A percentile compares a stretch with the other conserved stretches of the same genome.
phyloP scores from a whole-genome alignment of 2,113 vertebrate species.

The Grus americana region DNA sequence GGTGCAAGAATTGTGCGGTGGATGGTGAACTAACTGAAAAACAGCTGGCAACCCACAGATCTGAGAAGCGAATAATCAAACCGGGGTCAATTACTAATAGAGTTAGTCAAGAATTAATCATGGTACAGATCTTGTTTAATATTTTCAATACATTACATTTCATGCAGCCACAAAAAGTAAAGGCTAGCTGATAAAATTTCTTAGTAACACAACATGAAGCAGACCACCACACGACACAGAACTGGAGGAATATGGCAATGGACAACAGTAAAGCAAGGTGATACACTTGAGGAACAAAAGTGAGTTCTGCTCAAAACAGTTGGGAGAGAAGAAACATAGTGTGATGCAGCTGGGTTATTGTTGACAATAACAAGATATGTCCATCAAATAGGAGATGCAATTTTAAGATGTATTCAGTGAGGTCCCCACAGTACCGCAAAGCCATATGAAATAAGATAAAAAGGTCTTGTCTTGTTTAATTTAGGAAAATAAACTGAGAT shows the following conservation, averaged over 20 bases:
- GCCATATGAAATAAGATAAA: not conserved
- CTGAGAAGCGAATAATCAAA: not conserved
- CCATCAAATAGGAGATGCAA: not conserved
- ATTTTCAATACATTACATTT: not conserved
- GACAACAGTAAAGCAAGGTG: not conserved
- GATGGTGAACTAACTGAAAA: not conserved
- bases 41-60: not conserved
- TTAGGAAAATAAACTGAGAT: not conserved
- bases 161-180: not conserved
- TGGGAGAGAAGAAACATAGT: not conserved
- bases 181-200: not conserved
- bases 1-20: not conserved
- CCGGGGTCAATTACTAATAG: not conserved
- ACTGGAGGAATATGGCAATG: not conserved
- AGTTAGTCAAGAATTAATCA: not conserved
- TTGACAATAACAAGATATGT: not conserved
- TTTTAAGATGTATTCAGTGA: not conserved
- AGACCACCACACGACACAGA: not conserved
- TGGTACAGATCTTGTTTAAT: not conserved
- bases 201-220: not conserved
- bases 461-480: not conserved
- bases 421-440: not conserved
- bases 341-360: not conserved
- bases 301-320: not conserved
- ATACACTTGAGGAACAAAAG: not conserved